Evolutionary conservation across 2,888 invertebrate genomes (phyloP), one percentile per base, ranked within the genome.

Genomic region (Cosmorhoe ocellata): DNA sequence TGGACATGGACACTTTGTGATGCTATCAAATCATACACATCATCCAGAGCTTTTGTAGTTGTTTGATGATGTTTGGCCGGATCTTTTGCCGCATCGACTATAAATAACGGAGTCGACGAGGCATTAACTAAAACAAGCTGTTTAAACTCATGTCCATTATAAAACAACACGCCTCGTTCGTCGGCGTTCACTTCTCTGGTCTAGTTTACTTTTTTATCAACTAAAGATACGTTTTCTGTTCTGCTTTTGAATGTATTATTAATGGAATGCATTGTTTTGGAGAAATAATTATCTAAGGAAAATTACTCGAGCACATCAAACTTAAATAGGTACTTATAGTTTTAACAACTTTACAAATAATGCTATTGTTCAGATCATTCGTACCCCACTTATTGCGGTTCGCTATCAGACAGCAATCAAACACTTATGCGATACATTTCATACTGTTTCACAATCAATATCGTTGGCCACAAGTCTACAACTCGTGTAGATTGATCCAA

Each of bases 31-130:
- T 42, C 14, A 30, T 47, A 31, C 24, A 32, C 37, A 32, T 40
- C 11, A 31, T 44, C 43, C 39, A 32, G 14, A 47, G 40, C 41
- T 41, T 46, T 53, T 48, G 33, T 43, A 53, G 45, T 50, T 34
- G 28, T 47, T 46, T 40, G 59, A 62, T 65, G 68, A 66, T 66
- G 65, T 66, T 64, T 59, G 58, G 55, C 63, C 61, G 65, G 60
- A 58, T 66, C 60, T 61, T 70, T 67, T 67, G 68, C 63, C 61
- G 61, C 57, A 61, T 56, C 56, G 50, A 63, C 68, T 79, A 78
- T 79, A 79, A 81, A 82, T 82, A 82, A 71, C 67, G 59, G 66
- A 71, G 71, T 72, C 71, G 74, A 71, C 75, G 67, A 67, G 68
- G 71, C 79, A 73, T 76, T 68, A 67, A 74, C 71, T 66, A 69